Base-by-base conservation (phyloP, 2,113 vertebrate genomes). In the Dolichotis patagonum region DNA sequence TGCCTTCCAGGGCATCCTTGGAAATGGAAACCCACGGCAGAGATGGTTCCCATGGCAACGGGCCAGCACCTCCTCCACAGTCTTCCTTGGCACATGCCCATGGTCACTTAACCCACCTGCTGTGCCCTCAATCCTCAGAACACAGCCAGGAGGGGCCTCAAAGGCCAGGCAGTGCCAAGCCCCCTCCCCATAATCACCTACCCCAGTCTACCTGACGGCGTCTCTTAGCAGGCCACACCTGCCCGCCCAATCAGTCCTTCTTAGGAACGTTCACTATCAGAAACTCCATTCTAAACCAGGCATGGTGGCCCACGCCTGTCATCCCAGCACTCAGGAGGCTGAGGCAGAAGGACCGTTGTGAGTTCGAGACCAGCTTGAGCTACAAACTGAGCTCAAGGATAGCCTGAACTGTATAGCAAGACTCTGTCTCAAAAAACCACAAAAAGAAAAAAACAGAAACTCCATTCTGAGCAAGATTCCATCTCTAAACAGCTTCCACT, bases 1-100 rank as follows among this genome's bases (percentile, higher is more conserved):
- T 91, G 80, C 94, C 84, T 97, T 87, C 84, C 92, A 87, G 90
- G 89, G 85, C 97, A 96, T 81, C 96, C 92, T 96, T 85, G 56
- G 35, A 95, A 96, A 2, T 69, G 88, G 90, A 93, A 97, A 91
- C 96, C 89, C 93, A 92, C 52, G 35, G 91, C 80, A 52, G 73
- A 63, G 62, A 75, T 58, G 80, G 96, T 97, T 97, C 95, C 97
- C 93, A 97, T 96, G 97, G 97, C 95, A 96, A 98, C 93, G 0
- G 38, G 96, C 96, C 96, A 98, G 96, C 75, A 30, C 96, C 96
- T 94, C 97, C 97, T 97, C 96, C 97, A 93, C 58, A 92, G 96
- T 94, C 94, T 88, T 95, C 94, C 85, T 46, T 11, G n/a, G 81
- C 89, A 87, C 69, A 38, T 62, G 52, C 78, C 96, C 88, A 85